Evolutionary conservation across 2,797 vertebrate species (phyloP).

Genomic region (Toxotes lorentzi): DNA sequence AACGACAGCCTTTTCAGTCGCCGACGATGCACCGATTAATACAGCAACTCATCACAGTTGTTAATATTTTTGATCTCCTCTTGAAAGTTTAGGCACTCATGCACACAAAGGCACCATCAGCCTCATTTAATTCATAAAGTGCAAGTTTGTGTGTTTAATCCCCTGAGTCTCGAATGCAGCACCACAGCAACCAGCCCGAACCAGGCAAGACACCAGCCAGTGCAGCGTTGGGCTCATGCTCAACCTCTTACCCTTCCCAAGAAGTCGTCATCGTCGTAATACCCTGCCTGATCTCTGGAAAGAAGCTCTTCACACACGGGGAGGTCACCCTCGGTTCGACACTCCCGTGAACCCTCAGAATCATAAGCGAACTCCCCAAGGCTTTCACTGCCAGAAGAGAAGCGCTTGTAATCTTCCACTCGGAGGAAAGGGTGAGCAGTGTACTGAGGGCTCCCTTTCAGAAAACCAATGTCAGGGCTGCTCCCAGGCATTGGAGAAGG

Average conservation of each 20-base stretch:
- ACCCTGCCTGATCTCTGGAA: conserved; percentile 79
- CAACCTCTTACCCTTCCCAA: conserved; percentile 89
- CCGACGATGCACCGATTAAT: neutral
- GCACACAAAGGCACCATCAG: conserved; percentile 55
- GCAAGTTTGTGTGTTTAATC: conserved; percentile 19
- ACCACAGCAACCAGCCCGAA: conserved; percentile 58
- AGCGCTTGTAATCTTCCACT: conserved; percentile 64
- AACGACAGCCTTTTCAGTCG: conserved; percentile 23
- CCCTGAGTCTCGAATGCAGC: conserved; percentile 23
- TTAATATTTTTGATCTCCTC: neutral
- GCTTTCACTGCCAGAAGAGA: conserved; percentile 80
- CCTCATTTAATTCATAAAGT: conserved; percentile 28
- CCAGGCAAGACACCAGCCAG: conserved; percentile 54
- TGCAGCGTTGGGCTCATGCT: conserved; percentile 76
- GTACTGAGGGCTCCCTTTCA: conserved; percentile 36
- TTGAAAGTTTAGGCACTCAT: conserved; percentile 29
- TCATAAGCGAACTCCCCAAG: conserved; percentile 81
- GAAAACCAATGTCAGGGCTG: conserved; percentile 51
- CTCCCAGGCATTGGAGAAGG: conserved; percentile 71
- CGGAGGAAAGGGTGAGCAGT: conserved; percentile 46
- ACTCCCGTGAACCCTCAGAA: conserved; percentile 84
- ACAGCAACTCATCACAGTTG: neutral
- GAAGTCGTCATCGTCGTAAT: conserved; percentile 83
- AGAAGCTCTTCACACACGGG: conserved; percentile 87
- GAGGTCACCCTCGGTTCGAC: conserved; percentile 68